Conservation (phyloP, 2,797 vertebrate genomes). For the Coregonus ussuriensis region DNA sequence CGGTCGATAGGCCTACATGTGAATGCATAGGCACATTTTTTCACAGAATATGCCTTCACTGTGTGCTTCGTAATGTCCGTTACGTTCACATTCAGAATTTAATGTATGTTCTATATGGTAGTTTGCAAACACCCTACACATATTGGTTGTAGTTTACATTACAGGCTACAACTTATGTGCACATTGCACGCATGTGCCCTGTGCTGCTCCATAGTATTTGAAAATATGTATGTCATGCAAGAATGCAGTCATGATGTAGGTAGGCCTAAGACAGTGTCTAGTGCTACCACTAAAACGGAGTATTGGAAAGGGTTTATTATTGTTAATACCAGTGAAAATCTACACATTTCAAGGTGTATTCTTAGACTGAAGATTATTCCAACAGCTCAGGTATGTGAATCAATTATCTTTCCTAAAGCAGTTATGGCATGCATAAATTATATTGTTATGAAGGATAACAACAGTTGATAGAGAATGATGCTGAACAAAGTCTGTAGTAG, state of each 20-base stretch:
- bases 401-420: background rate
- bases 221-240: too few species aligned
- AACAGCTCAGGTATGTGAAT: background rate
- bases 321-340: background rate
- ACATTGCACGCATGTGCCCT: too few species aligned
- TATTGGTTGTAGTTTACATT: too few species aligned
- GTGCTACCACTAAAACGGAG: background rate
- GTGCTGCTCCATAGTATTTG: too few species aligned
- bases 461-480: background rate
- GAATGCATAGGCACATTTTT: too few species aligned
- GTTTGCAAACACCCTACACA: too few species aligned
- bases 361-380: background rate
- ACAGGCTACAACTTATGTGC: too few species aligned
- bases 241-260: background rate
- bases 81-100: too few species aligned
- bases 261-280: background rate
- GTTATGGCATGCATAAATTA: background rate
- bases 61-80: too few species aligned
- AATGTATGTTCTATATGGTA: too few species aligned
- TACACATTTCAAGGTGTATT: background rate
- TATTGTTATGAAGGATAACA: background rate
- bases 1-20: too few species aligned
- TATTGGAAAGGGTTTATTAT: slow-evolving; percentile 4
- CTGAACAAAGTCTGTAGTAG: background rate
- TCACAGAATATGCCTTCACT: too few species aligned